These are phyloP conservation scores for Choristoneura rosaceana DNA, from an alignment of 2,888 invertebrate genomes.

Conservation along the genomic window DNA sequence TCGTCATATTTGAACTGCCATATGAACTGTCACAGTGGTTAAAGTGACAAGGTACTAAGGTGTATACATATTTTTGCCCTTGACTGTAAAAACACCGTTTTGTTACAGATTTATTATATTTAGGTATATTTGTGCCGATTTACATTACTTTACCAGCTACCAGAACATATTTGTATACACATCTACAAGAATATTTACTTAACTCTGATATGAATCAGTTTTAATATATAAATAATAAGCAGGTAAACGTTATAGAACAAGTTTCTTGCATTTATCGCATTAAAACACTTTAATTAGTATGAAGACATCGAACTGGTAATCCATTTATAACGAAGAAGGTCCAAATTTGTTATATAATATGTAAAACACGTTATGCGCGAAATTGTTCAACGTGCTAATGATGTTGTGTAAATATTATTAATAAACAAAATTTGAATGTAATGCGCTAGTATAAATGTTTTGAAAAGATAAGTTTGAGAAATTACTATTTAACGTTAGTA, in stretches of 20 bases:
- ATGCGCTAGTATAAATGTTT: neutral
- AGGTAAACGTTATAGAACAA: constrained; percentile 9
- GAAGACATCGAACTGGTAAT: constrained; percentile 24
- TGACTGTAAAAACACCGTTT: too few relatives aligned
- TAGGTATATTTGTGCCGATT: too few relatives aligned
- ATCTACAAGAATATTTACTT: too few relatives aligned
- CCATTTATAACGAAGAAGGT: constrained; percentile 16
- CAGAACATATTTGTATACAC: too few relatives aligned
- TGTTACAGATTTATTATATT: too few relatives aligned
- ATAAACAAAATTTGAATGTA: neutral
- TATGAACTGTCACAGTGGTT: too few relatives aligned
- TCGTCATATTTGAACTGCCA: too few relatives aligned
- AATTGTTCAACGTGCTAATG: constrained; percentile 9
- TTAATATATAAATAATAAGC: neutral
- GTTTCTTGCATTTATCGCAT: constrained; percentile 3
- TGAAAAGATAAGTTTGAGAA: neutral
- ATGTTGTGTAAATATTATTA: constrained; percentile 1
- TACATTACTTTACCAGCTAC: too few relatives aligned
- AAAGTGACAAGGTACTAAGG: too few relatives aligned
- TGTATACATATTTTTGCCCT: too few relatives aligned
- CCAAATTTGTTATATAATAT: constrained; percentile 24
- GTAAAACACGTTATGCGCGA: constrained; percentile 7
- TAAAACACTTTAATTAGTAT: constrained; percentile 11
- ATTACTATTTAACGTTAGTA: too few relatives aligned
- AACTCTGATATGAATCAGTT: too few relatives aligned